Evolutionary conservation across 2,888 invertebrate genomes (phyloP), one percentile per base, ranked within the genome.

Genomic region (Eupithecia subfuscata): DNA sequence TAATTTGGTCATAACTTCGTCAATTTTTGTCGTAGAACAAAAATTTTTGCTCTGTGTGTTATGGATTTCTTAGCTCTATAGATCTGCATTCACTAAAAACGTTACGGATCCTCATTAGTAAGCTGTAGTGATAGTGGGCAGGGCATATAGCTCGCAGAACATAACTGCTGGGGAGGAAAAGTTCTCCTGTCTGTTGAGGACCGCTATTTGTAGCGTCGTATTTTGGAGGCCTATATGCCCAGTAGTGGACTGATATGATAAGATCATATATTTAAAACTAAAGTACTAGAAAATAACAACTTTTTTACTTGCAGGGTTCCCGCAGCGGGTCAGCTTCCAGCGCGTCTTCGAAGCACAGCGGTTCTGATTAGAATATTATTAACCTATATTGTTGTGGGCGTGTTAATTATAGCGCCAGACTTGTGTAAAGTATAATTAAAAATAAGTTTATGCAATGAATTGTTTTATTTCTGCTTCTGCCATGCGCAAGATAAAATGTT

Each of bases 261-360:
- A 43, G 14, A 48, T 48, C 2, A 18, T 48, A 5, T 60, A 25
- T 25, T n/a, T 25, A 60, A 60, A 18, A 18, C 25, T 60, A 25
- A 60, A 25, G 22, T 45, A 14, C 16, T 30, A 30, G 30, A 30
- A 30, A 30, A 30, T 30, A 1, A 30, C 7, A 37, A 37, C 37
- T 52, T 52, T 45, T 2, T 45, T 75, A 76, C 68, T 84, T 86
- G 0, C 87, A 95, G 94, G 93, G 91, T 2, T 94, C 94, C 4
- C 91, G 95, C 6, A 94, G 94, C 67, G 93, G 91, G 0, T 95
- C 95, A 0, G 95, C 94, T 0, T 94, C 95, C 0, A 95, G 95
- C 68, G 93, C 91, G 0, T 92, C 94, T 2, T 94, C 95, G 0
- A 88, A 85, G 18, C 92, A 85, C 80, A 94, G 94, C 72, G 93